phyloP scores from a whole-genome alignment of 2,113 vertebrate genomes.

The Pomatostomus ruficeps region DNA sequence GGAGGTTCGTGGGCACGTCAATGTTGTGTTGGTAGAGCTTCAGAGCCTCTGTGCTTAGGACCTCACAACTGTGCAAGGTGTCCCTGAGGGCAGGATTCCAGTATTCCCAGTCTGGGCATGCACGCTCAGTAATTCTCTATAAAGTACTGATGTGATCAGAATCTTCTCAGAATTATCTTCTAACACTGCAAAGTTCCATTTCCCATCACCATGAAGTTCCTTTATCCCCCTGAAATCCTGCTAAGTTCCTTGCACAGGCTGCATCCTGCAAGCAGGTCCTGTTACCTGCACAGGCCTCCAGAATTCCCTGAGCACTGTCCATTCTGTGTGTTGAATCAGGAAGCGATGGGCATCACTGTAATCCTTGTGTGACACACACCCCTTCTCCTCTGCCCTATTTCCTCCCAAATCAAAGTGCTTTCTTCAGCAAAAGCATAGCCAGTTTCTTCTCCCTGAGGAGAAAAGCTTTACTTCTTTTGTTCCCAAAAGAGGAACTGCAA shows the following conservation, averaged over 20 bases:
- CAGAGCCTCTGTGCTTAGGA: not conserved
- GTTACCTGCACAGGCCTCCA: not conserved
- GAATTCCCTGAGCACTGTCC: constrained; percentile 48
- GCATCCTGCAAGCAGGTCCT: not conserved
- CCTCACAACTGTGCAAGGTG: not conserved
- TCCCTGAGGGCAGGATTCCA: not conserved
- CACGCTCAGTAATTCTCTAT: not conserved
- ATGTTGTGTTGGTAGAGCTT: not conserved
- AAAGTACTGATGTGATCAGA: not conserved
- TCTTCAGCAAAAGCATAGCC: not conserved
- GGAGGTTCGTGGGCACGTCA: not conserved
- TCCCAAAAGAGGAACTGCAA: not conserved
- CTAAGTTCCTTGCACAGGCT: not conserved
- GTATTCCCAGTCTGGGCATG: not conserved
- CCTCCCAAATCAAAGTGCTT: not conserved
- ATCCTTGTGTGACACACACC: not conserved
- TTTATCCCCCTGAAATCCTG: not conserved
- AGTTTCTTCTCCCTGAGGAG: not conserved
- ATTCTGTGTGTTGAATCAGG: constrained; percentile 53
- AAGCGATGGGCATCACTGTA: not conserved
- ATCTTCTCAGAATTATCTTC: not conserved
- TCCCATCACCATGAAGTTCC: not conserved
- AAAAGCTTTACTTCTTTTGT: not conserved
- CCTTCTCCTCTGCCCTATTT: not conserved
- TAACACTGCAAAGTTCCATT: not conserved